phyloP scores from a whole-genome alignment of 2,797 vertebrate species.

The Chrysocyon brachyurus region DNA sequence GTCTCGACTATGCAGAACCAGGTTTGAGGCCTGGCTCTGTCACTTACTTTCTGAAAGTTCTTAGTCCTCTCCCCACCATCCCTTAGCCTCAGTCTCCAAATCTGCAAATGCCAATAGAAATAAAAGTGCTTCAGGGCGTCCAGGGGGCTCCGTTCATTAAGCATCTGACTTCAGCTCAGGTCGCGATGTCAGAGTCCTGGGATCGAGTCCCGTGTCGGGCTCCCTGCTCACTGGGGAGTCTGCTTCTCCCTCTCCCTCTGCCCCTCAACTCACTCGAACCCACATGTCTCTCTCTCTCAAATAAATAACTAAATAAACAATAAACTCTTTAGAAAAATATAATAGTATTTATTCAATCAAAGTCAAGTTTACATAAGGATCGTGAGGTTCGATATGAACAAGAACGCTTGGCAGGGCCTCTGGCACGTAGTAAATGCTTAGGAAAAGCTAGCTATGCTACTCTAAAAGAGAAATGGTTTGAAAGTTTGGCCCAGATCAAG shows the following conservation, averaged over 20 bases:
- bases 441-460: background rate
- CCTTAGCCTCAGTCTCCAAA: background rate
- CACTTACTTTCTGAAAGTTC: background rate
- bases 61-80: background rate
- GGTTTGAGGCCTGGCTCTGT: background rate
- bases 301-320: background rate
- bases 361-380: background rate
- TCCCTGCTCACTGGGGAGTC: background rate
- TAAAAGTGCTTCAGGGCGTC: background rate
- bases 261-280: too few relatives aligned
- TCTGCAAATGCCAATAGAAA: background rate
- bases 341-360: background rate
- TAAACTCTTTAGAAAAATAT: background rate
- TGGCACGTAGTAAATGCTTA: background rate
- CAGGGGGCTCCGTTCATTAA: background rate
- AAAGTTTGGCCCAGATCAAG: background rate
- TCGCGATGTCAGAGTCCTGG: background rate
- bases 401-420: background rate
- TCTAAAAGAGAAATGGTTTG: background rate
- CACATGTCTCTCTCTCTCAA: background rate
- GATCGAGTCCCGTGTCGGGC: fast-evolving
- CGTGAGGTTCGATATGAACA: background rate
- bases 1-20: background rate
- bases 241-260: background rate
- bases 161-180: background rate